Conservation (phyloP, 2,888 invertebrate species). For the Plemyria rubiginata region DNA sequence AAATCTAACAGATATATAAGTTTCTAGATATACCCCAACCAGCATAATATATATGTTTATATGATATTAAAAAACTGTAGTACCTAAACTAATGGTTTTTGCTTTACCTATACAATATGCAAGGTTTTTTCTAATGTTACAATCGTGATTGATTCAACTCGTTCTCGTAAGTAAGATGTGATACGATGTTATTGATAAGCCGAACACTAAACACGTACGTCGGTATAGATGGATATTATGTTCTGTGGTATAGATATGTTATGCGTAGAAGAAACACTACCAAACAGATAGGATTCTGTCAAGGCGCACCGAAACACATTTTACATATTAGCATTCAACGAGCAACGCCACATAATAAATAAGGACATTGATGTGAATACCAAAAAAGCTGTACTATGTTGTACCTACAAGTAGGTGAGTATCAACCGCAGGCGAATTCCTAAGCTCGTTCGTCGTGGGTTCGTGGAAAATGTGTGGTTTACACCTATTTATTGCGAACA, state of each 20-base stretch:
- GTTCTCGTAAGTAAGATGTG: constrained; percentile 5
- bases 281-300: constrained; percentile 19
- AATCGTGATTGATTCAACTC: constrained; percentile 11
- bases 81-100: too few relatives aligned
- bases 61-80: too few relatives aligned
- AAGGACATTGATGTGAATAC: constrained; percentile 51
- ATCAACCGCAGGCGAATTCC: constrained; percentile 37
- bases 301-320: constrained; percentile 33
- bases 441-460: constrained; percentile 33
- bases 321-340: constrained; percentile 50
- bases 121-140: neutral
- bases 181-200: constrained; percentile 18
- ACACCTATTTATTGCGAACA: neutral
- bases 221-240: neutral
- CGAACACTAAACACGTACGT: neutral
- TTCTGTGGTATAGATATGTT: too few relatives aligned
- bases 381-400: constrained; percentile 47
- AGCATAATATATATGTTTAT: too few relatives aligned
- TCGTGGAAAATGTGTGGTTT: neutral
- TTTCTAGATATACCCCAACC: too few relatives aligned
- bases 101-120: too few relatives aligned
- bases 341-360: constrained; percentile 51
- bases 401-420: too few relatives aligned
- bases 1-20: too few relatives aligned
- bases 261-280: constrained; percentile 14